Conservation (phyloP, 2,113 vertebrate species). For the Rhabdomys dilectus region DNA sequence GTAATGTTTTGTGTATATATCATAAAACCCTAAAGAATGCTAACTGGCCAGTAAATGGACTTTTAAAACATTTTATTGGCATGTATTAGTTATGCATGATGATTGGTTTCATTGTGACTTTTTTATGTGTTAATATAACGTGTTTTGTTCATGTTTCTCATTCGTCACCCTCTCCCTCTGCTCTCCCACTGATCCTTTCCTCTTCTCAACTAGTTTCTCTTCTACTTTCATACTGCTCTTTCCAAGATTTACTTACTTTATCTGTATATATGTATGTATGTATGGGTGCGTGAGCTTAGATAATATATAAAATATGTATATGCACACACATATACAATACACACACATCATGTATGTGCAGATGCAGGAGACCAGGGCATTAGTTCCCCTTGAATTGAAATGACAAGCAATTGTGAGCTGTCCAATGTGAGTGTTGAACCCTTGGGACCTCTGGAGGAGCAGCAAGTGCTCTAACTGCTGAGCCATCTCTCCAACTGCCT, state of each 20-base stretch:
- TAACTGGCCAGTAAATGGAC: too few relatives aligned
- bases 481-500: background rate
- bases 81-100: background rate
- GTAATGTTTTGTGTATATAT: too few relatives aligned
- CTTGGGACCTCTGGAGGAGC: background rate
- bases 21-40: too few relatives aligned
- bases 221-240: background rate
- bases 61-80: background rate
- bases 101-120: background rate
- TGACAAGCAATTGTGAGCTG: background rate
- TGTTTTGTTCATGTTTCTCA: background rate
- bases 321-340: background rate
- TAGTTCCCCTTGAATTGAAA: background rate
- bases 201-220: background rate
- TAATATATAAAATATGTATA: background rate
- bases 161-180: background rate
- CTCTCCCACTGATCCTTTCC: background rate
- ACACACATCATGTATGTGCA: background rate
- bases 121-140: background rate
- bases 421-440: background rate
- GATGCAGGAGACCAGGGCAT: background rate
- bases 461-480: background rate
- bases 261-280: background rate
- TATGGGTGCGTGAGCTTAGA: background rate
- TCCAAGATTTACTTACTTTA: background rate